These are phyloP conservation scores for Gephyroberyx darwinii DNA, from an alignment of 2,797 vertebrate genomes.

Conservation along the genomic window DNA sequence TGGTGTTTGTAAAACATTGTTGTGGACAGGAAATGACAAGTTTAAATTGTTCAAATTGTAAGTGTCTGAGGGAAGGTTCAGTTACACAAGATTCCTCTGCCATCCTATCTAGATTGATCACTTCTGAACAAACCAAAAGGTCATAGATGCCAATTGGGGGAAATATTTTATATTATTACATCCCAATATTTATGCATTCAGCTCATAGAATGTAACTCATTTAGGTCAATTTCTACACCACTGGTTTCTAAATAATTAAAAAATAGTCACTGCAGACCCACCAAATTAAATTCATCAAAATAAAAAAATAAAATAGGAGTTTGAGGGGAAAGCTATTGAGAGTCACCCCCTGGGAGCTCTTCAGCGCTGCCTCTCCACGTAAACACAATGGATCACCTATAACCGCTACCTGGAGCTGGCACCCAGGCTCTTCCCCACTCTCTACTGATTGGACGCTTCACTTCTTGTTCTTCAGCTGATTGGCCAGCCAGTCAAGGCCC, in stretches of 20 bases:
- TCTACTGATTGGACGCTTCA: constrained; percentile 73
- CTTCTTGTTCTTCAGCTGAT: constrained; percentile 99
- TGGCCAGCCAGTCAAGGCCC: constrained; percentile 97
- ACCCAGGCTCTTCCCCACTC: constrained; percentile 69
- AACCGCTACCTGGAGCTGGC: constrained; percentile 72
- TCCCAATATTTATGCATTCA: constrained; percentile 53
- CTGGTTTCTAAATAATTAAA: constrained; percentile 55
- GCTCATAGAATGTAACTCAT: constrained; percentile 48
- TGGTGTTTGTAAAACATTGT: constrained; percentile 35
- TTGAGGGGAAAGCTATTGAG: constrained; percentile 55
- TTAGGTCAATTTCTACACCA: constrained; percentile 50
- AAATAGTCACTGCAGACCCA: constrained; percentile 65
- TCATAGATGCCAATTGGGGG: constrained; percentile 35
- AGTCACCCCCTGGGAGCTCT: constrained; percentile 62
- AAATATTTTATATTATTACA: constrained; percentile 48
- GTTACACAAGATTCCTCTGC: constrained; percentile 22
- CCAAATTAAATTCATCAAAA: constrained; percentile 54
- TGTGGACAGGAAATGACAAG: constrained; percentile 33
- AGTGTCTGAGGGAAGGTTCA: constrained; percentile 41
- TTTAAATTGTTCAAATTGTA: constrained; percentile 46
- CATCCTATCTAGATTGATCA: constrained; percentile 34
- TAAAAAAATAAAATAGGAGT: constrained; percentile 53
- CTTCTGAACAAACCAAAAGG: constrained; percentile 39
- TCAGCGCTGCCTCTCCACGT: constrained; percentile 71
- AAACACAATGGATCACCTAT: constrained; percentile 74